Evolutionary conservation across 2,113 vertebrate genomes (phyloP).

Genomic region (Aspiorhynchus laticeps): DNA sequence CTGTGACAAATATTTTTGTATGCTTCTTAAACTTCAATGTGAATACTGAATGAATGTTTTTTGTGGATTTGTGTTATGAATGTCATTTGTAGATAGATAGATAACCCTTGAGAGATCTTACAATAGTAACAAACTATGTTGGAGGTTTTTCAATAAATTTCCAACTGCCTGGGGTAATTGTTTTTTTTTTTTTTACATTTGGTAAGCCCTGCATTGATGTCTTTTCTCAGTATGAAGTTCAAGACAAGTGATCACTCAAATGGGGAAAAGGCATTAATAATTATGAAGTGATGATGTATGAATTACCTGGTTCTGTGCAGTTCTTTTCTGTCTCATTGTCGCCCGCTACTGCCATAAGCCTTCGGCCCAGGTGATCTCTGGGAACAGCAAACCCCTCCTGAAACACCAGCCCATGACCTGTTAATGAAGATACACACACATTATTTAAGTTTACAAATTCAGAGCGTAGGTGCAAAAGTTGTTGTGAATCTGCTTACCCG

Average conservation of each 20-base stretch:
- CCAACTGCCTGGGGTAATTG: too few species aligned
- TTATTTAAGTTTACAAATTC: background rate
- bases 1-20: too few species aligned
- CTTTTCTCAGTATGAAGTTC: too few species aligned
- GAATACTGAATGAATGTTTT: too few species aligned
- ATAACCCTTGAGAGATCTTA: too few species aligned
- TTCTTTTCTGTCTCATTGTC: conserved; percentile 80
- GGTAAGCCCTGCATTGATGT: too few species aligned
- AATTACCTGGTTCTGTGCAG: conserved; percentile 79
- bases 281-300: conserved; percentile 17
- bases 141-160: too few species aligned
- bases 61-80: too few species aligned
- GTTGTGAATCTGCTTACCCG: background rate
- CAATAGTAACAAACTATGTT: too few species aligned
- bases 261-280: background rate
- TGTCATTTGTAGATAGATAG: too few species aligned
- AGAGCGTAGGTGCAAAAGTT: background rate
- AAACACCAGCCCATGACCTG: conserved; percentile 60
- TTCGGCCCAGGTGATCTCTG: conserved; percentile 75
- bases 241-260: background rate
- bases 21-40: too few species aligned
- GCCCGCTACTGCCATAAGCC: conserved; percentile 73
- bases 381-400: conserved; percentile 39
- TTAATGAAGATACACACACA: conserved; percentile 6
- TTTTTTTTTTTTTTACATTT: too few species aligned